A percentile compares a stretch with the other conserved stretches of the same genome.
Evolutionary conservation across 2,797 vertebrate genomes (phyloP).

Genomic region (Acanthornis magna): DNA sequence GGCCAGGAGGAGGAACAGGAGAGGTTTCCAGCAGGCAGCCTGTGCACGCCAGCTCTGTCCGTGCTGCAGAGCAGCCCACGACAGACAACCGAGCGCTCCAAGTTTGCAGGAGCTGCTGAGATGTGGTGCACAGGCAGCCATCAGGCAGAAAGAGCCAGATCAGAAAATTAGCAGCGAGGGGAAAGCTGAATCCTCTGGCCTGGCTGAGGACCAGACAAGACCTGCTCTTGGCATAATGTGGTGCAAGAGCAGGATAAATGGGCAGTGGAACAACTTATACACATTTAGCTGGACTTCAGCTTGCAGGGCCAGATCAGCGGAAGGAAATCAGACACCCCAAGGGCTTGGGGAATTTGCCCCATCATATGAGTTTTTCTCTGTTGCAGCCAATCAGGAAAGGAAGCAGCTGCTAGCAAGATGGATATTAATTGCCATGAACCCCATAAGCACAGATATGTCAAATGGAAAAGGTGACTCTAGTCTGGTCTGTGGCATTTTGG

Average conservation of each 20-base stretch:
- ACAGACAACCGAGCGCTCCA: not conserved
- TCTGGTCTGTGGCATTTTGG: constrained; percentile 53
- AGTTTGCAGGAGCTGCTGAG: constrained; percentile 46
- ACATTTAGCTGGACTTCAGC: not conserved
- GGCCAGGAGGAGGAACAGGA: not conserved
- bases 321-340: constrained; percentile 38
- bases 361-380: not conserved
- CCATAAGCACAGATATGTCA: constrained; percentile 15
- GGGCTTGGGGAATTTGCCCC: constrained; percentile 6
- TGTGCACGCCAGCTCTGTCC: not conserved
- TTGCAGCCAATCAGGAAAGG: constrained; percentile 20
- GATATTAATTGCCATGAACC: constrained; percentile 25
- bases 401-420: constrained; percentile 52
- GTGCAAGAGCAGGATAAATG: constrained; percentile 54
- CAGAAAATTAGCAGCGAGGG: constrained; percentile 24
- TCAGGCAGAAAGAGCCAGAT: constrained; percentile 3
- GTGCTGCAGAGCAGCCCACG: not conserved
- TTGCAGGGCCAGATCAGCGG: not conserved
- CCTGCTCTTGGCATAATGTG: constrained; percentile 43
- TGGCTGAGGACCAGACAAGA: constrained; percentile 12
- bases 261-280: constrained; percentile 51
- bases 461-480: constrained; percentile 62
- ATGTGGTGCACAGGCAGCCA: constrained; percentile 21
- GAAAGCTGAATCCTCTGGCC: constrained; percentile 28
- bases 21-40: constrained; percentile 41